Conservation (phyloP, 2,797 vertebrate genomes). For the Kryptopterus vitreolus region DNA sequence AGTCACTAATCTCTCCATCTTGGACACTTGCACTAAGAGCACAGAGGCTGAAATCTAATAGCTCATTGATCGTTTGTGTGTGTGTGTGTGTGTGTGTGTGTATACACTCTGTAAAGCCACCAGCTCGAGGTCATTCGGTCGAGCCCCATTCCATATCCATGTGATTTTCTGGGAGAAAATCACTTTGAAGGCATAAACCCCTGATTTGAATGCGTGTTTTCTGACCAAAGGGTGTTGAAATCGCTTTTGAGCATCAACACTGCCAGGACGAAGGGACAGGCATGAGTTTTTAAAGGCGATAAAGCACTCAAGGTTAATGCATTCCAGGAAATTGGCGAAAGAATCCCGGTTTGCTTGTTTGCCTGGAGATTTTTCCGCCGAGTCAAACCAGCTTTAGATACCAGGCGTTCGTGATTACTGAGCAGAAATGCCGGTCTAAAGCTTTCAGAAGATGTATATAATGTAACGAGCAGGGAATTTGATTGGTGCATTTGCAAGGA, state of each 20-base stretch:
- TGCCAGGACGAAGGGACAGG: neutral
- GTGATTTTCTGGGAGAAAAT: neutral
- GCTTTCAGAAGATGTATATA: neutral
- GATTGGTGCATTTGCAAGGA: neutral
- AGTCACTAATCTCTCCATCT: neutral
- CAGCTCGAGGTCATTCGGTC: neutral
- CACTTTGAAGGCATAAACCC: neutral
- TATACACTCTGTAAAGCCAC: neutral
- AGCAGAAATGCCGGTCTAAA: neutral
- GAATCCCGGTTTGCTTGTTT: neutral
- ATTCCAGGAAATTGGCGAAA: neutral
- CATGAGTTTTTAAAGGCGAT: conserved; percentile 11
- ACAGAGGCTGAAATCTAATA: neutral
- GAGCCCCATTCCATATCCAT: neutral
- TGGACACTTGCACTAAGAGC: neutral
- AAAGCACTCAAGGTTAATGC: conserved; percentile 14
- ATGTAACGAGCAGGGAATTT: too few species aligned
- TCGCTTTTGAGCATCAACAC: neutral
- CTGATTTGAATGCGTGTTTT: too few species aligned
- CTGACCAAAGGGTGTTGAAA: neutral
- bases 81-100: too few species aligned
- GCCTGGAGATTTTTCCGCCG: neutral
- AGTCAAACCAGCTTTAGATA: neutral
- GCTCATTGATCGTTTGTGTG: neutral
- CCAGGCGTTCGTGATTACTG: neutral